A percentile compares a stretch with the other conserved stretches of the same genome.
Conservation (phyloP, 2,797 vertebrate species). For the Gambusia yucatana region DNA sequence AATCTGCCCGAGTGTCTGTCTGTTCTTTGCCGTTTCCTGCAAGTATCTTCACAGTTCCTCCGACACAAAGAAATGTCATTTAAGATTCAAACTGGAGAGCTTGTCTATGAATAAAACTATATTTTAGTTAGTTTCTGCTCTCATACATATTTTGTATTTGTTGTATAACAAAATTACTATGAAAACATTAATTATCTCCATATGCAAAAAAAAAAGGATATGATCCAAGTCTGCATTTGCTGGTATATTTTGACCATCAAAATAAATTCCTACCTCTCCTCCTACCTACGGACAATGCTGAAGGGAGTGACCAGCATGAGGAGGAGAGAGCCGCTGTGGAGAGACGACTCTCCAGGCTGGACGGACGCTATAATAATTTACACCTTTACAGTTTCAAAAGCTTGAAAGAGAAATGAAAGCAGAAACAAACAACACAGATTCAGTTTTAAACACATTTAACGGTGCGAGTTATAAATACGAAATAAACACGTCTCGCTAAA, state of each 20-base stretch:
- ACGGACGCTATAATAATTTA: background rate
- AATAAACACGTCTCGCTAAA: conserved; percentile 43
- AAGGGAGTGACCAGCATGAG: background rate
- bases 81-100: background rate
- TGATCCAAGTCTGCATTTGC: background rate
- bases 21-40: background rate
- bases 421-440: background rate
- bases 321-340: background rate
- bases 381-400: background rate
- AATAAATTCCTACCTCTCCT: background rate
- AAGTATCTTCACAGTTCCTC: background rate
- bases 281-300: background rate
- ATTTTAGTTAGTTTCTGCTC: background rate
- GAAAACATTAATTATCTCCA: background rate
- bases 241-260: background rate
- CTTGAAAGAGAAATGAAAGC: background rate
- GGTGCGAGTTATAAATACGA: conserved; percentile 68
- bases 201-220: background rate
- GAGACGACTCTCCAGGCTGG: background rate
- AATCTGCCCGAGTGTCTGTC: background rate
- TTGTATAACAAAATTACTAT: background rate
- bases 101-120: background rate
- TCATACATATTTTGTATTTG: background rate
- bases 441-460: conserved; percentile 32
- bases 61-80: background rate